Percentiles rank a stretch among this genome's conserved stretches.
phyloP scores from a whole-genome alignment of 92 coral and sea anemone species.

The Phenganax stokvisi region DNA sequence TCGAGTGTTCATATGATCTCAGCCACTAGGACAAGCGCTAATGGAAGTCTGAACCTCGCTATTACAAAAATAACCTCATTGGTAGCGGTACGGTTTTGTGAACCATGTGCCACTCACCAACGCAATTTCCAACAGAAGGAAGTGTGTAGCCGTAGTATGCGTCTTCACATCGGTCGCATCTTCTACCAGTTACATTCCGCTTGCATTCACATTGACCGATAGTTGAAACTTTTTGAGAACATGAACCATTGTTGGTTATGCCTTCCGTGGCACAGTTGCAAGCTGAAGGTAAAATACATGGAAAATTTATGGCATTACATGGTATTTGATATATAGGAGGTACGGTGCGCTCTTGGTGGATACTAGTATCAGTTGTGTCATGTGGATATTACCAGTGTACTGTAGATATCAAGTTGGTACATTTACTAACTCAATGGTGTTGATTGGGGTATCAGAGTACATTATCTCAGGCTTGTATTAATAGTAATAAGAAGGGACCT shows the following conservation, averaged over 20 bases:
- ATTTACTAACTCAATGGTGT: too few relatives aligned
- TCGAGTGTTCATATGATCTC: too few relatives aligned
- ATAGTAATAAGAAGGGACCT: too few relatives aligned
- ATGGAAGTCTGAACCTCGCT: background rate
- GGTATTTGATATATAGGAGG: background rate
- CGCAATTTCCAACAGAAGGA: slow-evolving; percentile 65
- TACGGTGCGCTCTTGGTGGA: background rate
- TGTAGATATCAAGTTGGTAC: too few relatives aligned
- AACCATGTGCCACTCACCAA: slow-evolving; percentile 47
- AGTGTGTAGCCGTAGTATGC: slow-evolving; percentile 75
- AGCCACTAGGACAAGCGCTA: too few relatives aligned
- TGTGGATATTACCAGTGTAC: too few relatives aligned
- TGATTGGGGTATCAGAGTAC: too few relatives aligned
- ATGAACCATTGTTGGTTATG: slow-evolving; percentile 80
- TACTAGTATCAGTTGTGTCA: too few relatives aligned
- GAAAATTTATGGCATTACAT: background rate
- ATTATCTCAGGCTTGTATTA: too few relatives aligned
- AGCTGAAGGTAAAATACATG: slow-evolving; percentile 47
- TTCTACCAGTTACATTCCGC: slow-evolving; percentile 85
- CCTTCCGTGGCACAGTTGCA: slow-evolving; percentile 72
- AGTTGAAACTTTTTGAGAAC: slow-evolving; percentile 53
- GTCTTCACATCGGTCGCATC: slow-evolving; percentile 73
- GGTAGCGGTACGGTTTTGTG: background rate
- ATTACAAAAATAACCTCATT: background rate
- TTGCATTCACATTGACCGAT: slow-evolving; percentile 94